A percentile compares a stretch with the other conserved stretches of the same genome.
Conservation (phyloP, 2,113 vertebrate species). For the Hystrix brachyura region DNA sequence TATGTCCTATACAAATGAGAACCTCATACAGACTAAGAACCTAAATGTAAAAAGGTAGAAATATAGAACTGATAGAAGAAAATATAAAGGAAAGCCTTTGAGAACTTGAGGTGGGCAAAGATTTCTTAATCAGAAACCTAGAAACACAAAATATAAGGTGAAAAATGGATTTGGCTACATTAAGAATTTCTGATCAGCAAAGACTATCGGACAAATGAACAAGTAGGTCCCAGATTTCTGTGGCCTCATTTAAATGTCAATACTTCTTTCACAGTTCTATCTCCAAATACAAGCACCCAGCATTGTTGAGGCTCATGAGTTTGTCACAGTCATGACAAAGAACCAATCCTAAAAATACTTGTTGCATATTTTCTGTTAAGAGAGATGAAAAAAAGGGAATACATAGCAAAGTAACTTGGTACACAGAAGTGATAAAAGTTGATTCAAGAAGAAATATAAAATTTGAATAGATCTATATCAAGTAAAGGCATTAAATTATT, state of each 20-base stretch:
- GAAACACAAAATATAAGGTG: neutral
- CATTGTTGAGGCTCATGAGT: neutral
- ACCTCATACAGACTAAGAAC: neutral
- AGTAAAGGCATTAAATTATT: constrained; percentile 25
- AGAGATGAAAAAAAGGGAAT: neutral
- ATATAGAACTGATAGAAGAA: neutral
- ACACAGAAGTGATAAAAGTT: constrained; percentile 30
- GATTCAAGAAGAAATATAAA: constrained; percentile 26
- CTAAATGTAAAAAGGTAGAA: constrained; percentile 22
- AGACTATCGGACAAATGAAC: neutral
- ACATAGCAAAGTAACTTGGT: neutral
- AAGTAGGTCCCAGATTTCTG: neutral
- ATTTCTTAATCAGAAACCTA: constrained; percentile 10
- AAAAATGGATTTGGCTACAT: neutral
- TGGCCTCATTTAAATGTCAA: neutral
- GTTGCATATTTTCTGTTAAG: neutral
- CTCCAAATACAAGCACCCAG: neutral
- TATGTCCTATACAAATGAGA: neutral
- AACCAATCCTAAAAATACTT: neutral
- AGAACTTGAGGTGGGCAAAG: neutral
- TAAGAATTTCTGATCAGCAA: constrained; percentile 35
- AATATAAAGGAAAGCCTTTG: neutral
- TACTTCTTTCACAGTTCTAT: neutral
- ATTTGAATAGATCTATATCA: neutral
- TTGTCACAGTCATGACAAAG: neutral